phyloP scores from a whole-genome alignment of 2,888 invertebrate genomes.

The Drosophila peninsularis region DNA sequence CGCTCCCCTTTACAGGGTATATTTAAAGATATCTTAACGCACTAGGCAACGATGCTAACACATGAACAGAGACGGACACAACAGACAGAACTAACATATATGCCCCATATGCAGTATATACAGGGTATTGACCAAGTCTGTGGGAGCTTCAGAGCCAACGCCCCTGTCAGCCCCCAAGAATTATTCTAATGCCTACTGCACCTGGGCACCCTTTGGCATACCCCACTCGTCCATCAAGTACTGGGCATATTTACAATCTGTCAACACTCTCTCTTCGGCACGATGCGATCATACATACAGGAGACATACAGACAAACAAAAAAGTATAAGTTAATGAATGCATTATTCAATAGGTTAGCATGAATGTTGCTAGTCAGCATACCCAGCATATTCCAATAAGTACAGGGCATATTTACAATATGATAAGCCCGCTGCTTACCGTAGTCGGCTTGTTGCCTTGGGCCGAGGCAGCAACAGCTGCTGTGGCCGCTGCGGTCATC shows the following conservation, averaged over 20 bases:
- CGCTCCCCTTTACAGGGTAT: not conserved
- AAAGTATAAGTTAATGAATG: not conserved
- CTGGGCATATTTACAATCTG: conserved; percentile 13
- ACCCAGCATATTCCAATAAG: conserved; percentile 8
- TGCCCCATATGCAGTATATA: not conserved
- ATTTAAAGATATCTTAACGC: not conserved
- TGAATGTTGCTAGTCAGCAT: conserved; percentile 1
- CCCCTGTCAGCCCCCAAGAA: no score
- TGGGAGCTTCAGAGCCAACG: not conserved
- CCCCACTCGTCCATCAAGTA: conserved; percentile 1
- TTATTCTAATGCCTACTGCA: not conserved
- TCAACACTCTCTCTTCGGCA: not conserved
- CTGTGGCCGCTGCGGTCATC: conserved; percentile 43
- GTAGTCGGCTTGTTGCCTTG: conserved; percentile 53
- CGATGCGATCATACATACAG: not conserved
- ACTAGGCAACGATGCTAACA: not conserved
- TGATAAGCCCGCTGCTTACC: conserved; percentile 48
- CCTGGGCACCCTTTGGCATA: not conserved
- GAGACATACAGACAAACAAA: not conserved
- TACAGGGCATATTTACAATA: conserved; percentile 7
- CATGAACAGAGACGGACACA: not conserved
- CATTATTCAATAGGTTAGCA: conserved; percentile 1
- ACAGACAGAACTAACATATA: conserved; percentile 1
- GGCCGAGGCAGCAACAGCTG: conserved; percentile 30
- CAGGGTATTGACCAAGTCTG: not conserved